A percentile compares a stretch with the other conserved stretches of the same genome.
phyloP scores from a whole-genome alignment of 2,113 vertebrate genomes.

The Dipodomys ordii region DNA sequence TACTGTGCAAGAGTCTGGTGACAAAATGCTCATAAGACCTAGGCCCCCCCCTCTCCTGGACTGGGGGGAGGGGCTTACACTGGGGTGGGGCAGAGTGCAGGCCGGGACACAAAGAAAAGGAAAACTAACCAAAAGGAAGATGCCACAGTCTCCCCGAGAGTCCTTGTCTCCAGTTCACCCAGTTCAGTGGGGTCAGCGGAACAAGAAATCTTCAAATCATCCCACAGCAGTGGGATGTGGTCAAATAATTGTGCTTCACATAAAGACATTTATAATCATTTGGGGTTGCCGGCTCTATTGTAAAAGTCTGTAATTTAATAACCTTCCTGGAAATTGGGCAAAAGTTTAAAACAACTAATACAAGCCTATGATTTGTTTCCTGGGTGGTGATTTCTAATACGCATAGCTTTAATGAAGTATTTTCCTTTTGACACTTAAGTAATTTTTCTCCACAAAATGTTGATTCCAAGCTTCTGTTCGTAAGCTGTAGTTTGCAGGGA shows the following conservation, averaged over 20 bases:
- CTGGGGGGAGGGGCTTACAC: no score
- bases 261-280: not conserved
- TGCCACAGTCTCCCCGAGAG: not conserved
- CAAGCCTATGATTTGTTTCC: not conserved
- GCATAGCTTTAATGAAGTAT: not conserved
- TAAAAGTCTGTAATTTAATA: not conserved
- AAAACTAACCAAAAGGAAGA: not conserved
- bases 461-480: not conserved
- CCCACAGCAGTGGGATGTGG: not conserved
- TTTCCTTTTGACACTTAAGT: not conserved
- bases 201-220: not conserved
- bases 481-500: not conserved
- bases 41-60: no score
- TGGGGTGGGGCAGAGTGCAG: no score
- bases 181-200: accelerated
- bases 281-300: not conserved
- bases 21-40: not conserved
- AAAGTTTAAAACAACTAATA: not conserved
- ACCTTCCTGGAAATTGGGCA: not conserved
- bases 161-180: not conserved
- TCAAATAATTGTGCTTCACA: not conserved
- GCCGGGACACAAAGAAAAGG: not conserved
- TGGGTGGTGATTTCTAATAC: not conserved
- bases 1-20: not conserved
- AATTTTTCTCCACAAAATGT: not conserved